Evolutionary conservation across 1,140 invertebrate species (phyloP).

Genomic region (Megalonaias nervosa): DNA sequence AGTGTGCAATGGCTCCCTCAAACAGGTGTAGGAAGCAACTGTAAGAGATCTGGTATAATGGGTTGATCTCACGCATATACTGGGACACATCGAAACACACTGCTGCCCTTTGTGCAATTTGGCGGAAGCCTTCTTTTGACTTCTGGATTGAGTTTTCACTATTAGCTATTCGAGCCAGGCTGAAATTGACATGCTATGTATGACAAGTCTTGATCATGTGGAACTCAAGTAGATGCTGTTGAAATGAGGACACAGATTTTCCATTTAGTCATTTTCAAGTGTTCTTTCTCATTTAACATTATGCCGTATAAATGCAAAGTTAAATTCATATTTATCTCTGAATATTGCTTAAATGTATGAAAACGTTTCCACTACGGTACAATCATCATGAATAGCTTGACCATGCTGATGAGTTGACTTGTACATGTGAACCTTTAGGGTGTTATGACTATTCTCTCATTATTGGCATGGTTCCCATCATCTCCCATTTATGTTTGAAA

Average conservation of each 20-base stretch:
- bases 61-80: constrained; percentile 67
- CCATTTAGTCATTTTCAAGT: background rate
- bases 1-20: constrained; percentile 66
- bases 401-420: no score
- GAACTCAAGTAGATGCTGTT: background rate
- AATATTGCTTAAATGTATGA: no score
- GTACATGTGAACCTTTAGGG: no score
- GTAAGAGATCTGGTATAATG: constrained; percentile 66
- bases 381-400: no score
- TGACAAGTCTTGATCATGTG: background rate
- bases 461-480: no score
- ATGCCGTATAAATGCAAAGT: background rate
- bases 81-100: constrained; percentile 69
- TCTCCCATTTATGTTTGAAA: no score
- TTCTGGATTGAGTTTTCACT: constrained; percentile 58
- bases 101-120: constrained; percentile 65
- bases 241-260: background rate
- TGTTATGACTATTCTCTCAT: no score
- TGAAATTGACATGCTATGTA: constrained; percentile 28
- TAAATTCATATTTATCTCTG: no score
- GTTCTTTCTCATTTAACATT: background rate
- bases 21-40: constrained; percentile 62
- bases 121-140: constrained; percentile 63
- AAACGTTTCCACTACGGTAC: no score
- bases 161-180: constrained; percentile 52